Base-by-base conservation (phyloP, 1,140 invertebrate genomes). In the Scaptomyza montana region DNA sequence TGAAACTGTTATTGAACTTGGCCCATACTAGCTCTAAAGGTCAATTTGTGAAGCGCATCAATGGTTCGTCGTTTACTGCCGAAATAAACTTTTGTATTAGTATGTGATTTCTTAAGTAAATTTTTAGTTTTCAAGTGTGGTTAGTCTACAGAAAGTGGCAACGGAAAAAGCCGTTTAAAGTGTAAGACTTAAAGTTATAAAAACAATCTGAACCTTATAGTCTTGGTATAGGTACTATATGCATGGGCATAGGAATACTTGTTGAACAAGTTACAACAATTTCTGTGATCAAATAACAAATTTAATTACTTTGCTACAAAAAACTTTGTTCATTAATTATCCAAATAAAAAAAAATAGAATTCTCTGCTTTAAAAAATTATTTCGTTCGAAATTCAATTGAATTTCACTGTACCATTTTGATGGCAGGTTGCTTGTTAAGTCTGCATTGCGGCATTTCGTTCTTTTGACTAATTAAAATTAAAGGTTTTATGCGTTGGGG, bases 401-500 rank as follows among this genome's bases (percentile, higher is more conserved):
- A 5, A 41, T 43, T 43, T 43, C 2, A 21, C 16, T 56, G 54
- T n/a, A 43, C 16, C 21, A 28, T 10, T 41, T 59, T 50, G 30
- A 5, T 30, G 33, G 8, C 13, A 13, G 25, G 30, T 51, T 54
- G 9, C 41, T 21, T 45, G 49, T 45, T 21, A 21, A 12, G n/a
- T 43, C n/a, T 41, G 19, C 46, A 30, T 66, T 66, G 61, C 51
- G 62, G 19, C 43, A 43, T 43, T 33, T 39, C 21, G 9, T 59
- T 66, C 45, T 46, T 39, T 67, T 50, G 61, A 39, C 57, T 81
- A 82, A 82, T 81, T 81, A 82, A 78, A 81, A 69, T 70, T 71
- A 61, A 74, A 74, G 63, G 69, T 61, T 75, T 59, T 57, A 43
- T 36, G 33, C 54, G 64, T 45, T 46, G 39, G 62, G 51, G 50